Conservation (phyloP, 2,888 invertebrate species). For the Entomobrya proxima region DNA sequence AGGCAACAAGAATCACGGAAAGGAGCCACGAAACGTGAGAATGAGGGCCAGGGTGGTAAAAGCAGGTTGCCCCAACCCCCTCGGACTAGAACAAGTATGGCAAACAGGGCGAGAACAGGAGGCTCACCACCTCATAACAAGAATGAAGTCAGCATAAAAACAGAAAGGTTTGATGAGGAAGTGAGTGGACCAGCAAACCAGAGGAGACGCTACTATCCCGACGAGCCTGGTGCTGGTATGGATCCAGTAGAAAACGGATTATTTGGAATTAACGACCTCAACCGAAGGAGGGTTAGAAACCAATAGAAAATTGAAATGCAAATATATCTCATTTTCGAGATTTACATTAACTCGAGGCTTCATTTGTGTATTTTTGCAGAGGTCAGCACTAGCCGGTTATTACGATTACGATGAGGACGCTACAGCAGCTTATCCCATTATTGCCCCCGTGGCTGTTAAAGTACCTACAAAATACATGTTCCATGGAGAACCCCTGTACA, state of each 20-base stretch:
- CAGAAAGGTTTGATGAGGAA: not conserved
- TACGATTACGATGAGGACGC: not conserved
- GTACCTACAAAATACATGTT: not conserved
- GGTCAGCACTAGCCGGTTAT: not conserved
- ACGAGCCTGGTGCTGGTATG: not conserved
- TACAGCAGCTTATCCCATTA: not conserved
- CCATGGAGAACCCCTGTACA: not conserved
- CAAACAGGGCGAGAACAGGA: too few relatives aligned
- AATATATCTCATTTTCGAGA: not conserved
- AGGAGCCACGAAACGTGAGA: too few relatives aligned
- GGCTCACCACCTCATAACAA: too few relatives aligned
- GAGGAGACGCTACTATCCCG: not conserved
- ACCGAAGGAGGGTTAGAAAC: not conserved
- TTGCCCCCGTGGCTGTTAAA: not conserved
- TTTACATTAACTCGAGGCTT: too few relatives aligned
- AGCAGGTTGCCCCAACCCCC: too few relatives aligned
- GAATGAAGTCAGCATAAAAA: not conserved
- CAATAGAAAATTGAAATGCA: not conserved
- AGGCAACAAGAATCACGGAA: too few relatives aligned
- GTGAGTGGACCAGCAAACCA: not conserved
- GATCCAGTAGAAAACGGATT: too few relatives aligned
- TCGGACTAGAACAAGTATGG: too few relatives aligned
- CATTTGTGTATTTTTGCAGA: too few relatives aligned
- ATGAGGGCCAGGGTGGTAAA: too few relatives aligned
- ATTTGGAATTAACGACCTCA: not conserved